These are phyloP conservation scores for Terrapene triunguis DNA, from an alignment of 2,113 vertebrate species.

Conservation along the genomic window DNA sequence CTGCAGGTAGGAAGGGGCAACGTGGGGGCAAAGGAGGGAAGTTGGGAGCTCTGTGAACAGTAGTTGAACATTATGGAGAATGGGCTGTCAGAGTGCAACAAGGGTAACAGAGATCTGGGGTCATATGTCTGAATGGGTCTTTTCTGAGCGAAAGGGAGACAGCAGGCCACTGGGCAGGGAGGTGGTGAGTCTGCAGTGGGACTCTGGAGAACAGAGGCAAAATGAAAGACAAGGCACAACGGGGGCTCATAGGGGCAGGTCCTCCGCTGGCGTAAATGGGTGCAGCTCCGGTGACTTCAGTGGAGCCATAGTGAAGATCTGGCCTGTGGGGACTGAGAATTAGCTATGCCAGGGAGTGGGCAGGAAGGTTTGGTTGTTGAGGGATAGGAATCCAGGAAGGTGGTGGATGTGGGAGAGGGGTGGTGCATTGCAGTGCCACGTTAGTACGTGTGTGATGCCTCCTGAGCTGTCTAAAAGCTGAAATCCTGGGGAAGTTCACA, in stretches of 20 bases:
- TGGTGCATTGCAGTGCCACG: not conserved
- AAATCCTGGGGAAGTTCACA: not conserved
- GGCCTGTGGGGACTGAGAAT: not conserved
- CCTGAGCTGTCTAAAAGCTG: not conserved
- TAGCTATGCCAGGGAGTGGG: not conserved
- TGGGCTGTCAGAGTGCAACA: not conserved
- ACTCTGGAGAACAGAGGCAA: not conserved
- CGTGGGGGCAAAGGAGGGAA: not conserved
- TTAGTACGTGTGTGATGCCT: not conserved
- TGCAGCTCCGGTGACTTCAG: not conserved
- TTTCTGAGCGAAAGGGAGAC: not conserved
- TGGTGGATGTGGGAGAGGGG: not conserved
- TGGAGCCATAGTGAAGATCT: not conserved
- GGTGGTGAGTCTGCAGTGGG: not conserved
- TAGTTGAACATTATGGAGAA: not conserved
- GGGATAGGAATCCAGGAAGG: not conserved
- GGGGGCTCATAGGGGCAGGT: not conserved
- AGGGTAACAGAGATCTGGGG: not conserved
- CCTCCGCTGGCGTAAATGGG: not conserved
- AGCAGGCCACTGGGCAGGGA: not conserved
- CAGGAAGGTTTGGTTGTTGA: not conserved
- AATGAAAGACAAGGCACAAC: not conserved
- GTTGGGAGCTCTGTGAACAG: not conserved
- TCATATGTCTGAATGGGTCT: not conserved
- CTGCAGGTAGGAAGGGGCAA: slow-evolving; percentile 87